These are phyloP conservation scores for Gandaritis pyraliata DNA, from an alignment of 2,888 invertebrate species.

Conservation along the genomic window DNA sequence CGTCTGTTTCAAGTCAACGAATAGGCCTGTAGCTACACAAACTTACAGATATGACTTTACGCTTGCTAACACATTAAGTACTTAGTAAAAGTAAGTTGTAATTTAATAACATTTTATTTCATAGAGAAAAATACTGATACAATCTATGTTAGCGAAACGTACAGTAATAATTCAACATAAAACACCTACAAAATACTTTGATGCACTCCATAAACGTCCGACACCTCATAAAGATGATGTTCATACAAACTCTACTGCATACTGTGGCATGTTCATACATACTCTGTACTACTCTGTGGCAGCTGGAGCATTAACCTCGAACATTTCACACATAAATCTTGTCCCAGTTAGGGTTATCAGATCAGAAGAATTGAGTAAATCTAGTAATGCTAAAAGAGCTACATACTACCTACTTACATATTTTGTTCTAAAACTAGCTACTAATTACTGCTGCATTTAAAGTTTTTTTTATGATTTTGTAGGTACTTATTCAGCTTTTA, in stretches of 20 bases:
- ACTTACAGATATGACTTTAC: not conserved
- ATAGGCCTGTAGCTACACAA: not conserved
- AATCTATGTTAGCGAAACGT: slow-evolving; percentile 20
- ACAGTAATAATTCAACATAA: slow-evolving; percentile 37
- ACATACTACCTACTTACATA: too few relatives aligned
- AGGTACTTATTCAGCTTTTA: too few relatives aligned
- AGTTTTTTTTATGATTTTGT: too few relatives aligned
- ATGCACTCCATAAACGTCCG: slow-evolving; percentile 49
- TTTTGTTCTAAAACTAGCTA: too few relatives aligned
- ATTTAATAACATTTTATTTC: not conserved
- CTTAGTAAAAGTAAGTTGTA: not conserved
- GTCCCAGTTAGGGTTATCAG: slow-evolving; percentile 48
- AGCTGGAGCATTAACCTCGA: slow-evolving; percentile 65
- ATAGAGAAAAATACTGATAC: slow-evolving; percentile 17
- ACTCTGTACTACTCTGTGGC: slow-evolving; percentile 27
- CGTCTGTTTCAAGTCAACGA: not conserved
- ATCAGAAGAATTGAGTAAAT: slow-evolving; percentile 32
- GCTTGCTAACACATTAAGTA: not conserved
- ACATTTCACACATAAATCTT: slow-evolving; percentile 76
- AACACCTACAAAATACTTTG: slow-evolving; percentile 31
- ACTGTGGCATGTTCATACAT: slow-evolving; percentile 30
- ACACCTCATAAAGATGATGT: slow-evolving; percentile 53
- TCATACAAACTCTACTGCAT: slow-evolving; percentile 22
- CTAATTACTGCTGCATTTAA: too few relatives aligned
- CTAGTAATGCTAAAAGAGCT: not conserved